phyloP scores from a whole-genome alignment of 2,797 vertebrate genomes.

The Loriculus beryllinus region DNA sequence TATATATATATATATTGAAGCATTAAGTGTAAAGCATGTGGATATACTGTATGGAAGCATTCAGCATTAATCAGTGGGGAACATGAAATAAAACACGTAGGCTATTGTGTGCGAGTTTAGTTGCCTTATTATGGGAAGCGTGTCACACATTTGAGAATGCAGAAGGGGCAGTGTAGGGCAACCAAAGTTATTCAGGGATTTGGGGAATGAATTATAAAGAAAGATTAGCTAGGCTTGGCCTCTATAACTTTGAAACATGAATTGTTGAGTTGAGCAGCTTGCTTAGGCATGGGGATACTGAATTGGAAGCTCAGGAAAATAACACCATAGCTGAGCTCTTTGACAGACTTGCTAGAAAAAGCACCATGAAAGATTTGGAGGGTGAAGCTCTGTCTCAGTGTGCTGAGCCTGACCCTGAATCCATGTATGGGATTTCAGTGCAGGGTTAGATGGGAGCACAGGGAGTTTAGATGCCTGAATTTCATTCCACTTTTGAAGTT shows the following conservation, averaged over 20 bases:
- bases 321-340: neutral
- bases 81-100: conserved; percentile 24
- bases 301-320: conserved; percentile 18
- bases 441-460: neutral
- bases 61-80: conserved; percentile 44
- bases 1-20: neutral
- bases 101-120: conserved; percentile 25
- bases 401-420: neutral
- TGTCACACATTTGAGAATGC: neutral
- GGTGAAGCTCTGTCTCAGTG: rapidly evolving
- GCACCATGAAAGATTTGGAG: neutral
- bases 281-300: neutral
- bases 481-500: neutral
- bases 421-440: neutral
- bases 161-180: conserved; percentile 23
- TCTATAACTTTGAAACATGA: conserved; percentile 39
- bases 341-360: neutral
- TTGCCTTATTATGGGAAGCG: conserved; percentile 25
- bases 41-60: neutral
- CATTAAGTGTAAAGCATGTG: neutral
- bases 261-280: conserved; percentile 36
- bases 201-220: conserved; percentile 46
- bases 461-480: neutral
- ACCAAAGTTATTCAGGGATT: conserved; percentile 46
- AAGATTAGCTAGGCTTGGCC: conserved; percentile 58